Evolutionary conservation across 2,797 vertebrate genomes (phyloP), one percentile per base, ranked within the genome.

Genomic region (Falco novaeseelandiae): DNA sequence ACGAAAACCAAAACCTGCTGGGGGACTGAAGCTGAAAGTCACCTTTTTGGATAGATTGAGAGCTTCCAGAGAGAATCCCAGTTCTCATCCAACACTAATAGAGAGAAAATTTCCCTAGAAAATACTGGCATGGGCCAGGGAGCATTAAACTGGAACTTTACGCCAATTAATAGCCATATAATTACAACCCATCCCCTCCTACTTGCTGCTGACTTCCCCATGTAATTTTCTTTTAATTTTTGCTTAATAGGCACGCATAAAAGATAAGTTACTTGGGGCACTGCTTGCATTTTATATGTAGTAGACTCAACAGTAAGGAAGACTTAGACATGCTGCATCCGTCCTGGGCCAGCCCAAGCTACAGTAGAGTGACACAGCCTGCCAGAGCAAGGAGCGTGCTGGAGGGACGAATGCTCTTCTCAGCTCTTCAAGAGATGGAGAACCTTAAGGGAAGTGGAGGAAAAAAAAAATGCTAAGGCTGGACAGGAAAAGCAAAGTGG

Each of bases 161-260:
- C 0, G 1, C 59, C 88, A 90, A 89, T 91, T 94, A 96, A 95
- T 87, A 84, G 78, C 69, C 79, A 20, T 67, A 65, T 91, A 92
- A 96, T 95, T 96, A 91, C 86, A 93, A 29, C 63, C 38, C 6
- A 0, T 63, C 67, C 84, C 93, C 71, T 96, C 83, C 69, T 87
- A 42, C 82, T 93, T 63, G 34, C 71, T 94, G 51, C 94, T 55
- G 83, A 84, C 90, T 95, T 94, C 87, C 82, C 48, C 1, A 0
- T 61, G 57, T 92, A 83, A 90, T 95, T 95, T 97, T 78, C 93
- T 91, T 87, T 66, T 90, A 95, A 95, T 95, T 95, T 95, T 92
- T 96, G 36, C 87, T 92, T 91, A 88, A 95, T 89, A 83, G 95
- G 65, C 65, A 46, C 2, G 0, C n/a, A 36, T 76, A 88, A 94